phyloP scores from a whole-genome alignment of 2,113 vertebrate genomes.

The Pelmatolapia mariae region DNA sequence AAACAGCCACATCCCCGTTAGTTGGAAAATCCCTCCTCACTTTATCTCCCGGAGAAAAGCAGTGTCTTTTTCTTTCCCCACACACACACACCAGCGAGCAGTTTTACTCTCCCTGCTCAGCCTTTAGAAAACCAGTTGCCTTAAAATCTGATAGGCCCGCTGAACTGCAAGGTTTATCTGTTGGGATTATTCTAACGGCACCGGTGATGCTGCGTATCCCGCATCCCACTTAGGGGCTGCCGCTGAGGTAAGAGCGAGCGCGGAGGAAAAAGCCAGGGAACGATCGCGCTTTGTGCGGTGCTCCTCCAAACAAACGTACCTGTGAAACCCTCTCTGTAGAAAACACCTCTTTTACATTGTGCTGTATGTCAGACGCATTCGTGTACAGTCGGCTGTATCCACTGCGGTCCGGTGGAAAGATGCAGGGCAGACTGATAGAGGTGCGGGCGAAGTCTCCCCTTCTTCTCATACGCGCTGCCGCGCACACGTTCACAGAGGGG shows the following conservation, averaged over 20 bases:
- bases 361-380: not conserved
- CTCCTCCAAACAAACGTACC: not conserved
- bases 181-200: not conserved
- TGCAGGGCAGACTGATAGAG: slow-evolving; percentile 36
- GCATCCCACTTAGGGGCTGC: slow-evolving; percentile 21
- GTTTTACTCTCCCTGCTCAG: slow-evolving; percentile 6
- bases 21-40: slow-evolving; percentile 31
- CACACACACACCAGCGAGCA: not conserved
- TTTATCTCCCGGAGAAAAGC: slow-evolving; percentile 21
- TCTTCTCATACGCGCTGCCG: not conserved
- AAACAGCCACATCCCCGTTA: slow-evolving; percentile 47
- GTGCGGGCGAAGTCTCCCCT: slow-evolving; percentile 23
- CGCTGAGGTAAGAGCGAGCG: slow-evolving; percentile 20
- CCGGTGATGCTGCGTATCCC: slow-evolving; percentile 50
- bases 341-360: not conserved
- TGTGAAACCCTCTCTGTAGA: not conserved
- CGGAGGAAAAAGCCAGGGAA: not conserved
- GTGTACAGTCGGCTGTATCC: not conserved
- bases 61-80: not conserved
- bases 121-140: not conserved
- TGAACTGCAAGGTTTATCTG: slow-evolving; percentile 9
- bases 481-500: not conserved
- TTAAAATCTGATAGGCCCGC: not conserved
- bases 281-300: not conserved
- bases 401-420: slow-evolving; percentile 44